Percentiles rank a stretch among this genome's conserved stretches.
Evolutionary conservation across 2,113 vertebrate species (phyloP).

Genomic region (Agelaius tricolor): DNA sequence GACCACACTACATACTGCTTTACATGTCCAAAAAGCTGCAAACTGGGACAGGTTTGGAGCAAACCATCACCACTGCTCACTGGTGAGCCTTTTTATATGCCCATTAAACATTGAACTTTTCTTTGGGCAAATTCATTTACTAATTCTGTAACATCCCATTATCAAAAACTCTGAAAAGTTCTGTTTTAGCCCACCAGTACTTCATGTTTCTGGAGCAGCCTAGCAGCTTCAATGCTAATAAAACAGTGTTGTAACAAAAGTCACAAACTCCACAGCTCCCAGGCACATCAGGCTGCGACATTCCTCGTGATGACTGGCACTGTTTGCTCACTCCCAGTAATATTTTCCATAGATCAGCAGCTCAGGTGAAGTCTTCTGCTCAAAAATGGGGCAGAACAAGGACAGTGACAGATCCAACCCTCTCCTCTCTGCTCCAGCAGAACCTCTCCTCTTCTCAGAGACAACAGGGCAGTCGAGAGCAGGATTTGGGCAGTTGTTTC

Average conservation of each 20-base stretch:
- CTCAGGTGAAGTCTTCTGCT: neutral
- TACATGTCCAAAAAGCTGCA: neutral
- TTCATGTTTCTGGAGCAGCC: neutral
- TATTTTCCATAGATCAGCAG: neutral
- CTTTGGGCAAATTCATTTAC: neutral
- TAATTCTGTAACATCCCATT: neutral
- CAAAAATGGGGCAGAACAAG: neutral
- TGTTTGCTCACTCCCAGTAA: neutral
- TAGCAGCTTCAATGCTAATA: neutral
- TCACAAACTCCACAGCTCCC: neutral
- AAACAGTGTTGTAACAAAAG: neutral
- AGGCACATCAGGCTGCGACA: neutral
- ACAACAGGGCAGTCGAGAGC: fast-evolving
- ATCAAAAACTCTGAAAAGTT: neutral
- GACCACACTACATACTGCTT: neutral
- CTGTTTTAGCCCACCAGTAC: neutral
- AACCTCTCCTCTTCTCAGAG: neutral
- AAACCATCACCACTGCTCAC: neutral
- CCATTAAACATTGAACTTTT: neutral
- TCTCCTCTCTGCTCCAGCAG: neutral
- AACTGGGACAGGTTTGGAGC: neutral
- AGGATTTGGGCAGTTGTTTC: neutral
- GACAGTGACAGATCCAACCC: neutral
- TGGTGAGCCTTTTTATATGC: neutral
- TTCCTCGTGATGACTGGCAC: neutral